Conservation (phyloP, 2,113 vertebrate species). For the Caracal caracal region DNA sequence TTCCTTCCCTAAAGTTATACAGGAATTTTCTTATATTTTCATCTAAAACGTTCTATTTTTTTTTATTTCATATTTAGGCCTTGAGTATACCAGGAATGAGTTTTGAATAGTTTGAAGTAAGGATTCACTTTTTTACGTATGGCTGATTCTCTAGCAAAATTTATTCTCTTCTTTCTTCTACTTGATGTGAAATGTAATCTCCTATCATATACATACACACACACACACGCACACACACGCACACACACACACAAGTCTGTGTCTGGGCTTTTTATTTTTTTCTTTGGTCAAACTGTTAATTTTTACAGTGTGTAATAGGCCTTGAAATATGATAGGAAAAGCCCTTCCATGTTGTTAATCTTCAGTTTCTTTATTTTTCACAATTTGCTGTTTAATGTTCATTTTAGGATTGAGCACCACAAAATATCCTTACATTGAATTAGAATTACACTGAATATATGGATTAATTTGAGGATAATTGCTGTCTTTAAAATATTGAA, state of each 20-base stretch:
- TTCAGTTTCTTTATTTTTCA: conserved; percentile 12
- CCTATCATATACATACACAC: background rate
- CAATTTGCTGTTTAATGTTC: conserved; percentile 3
- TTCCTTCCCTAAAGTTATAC: background rate
- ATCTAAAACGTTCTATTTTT: background rate
- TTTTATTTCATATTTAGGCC: background rate
- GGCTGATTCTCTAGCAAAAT: background rate
- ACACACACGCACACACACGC: too few species aligned
- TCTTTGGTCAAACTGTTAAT: background rate
- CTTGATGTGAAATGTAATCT: background rate
- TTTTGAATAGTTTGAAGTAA: background rate
- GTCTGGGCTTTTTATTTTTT: background rate
- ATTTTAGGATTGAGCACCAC: background rate
- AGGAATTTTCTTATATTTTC: background rate
- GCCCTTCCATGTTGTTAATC: background rate
- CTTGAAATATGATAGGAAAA: background rate
- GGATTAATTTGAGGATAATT: background rate
- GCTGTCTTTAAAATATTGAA: background rate
- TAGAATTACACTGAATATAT: background rate
- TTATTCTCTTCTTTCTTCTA: background rate
- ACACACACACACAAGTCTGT: background rate
- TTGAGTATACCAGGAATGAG: background rate
- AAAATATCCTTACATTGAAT: background rate
- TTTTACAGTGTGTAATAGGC: background rate
- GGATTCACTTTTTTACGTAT: background rate